Conservation (phyloP, 2,888 invertebrate genomes). For the Rhynchonema sp. region DNA sequence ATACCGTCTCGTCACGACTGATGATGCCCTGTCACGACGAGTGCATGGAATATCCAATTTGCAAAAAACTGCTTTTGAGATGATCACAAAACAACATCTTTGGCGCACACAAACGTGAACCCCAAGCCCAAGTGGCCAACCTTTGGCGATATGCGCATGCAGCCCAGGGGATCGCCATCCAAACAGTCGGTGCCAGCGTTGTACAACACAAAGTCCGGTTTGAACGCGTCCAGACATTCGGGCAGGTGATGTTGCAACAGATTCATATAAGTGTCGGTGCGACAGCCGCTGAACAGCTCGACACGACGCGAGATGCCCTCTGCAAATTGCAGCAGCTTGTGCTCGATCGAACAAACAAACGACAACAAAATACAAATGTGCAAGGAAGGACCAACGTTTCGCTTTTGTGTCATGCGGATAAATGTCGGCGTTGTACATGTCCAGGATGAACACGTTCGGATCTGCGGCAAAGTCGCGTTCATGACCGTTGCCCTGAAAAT, state of each 20-base stretch:
- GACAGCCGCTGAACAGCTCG: background rate
- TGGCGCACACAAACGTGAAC: background rate
- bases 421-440: constrained; percentile 59
- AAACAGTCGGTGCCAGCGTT: constrained; percentile 79
- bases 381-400: constrained; percentile 34
- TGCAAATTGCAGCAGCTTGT: no score
- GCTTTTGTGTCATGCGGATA: constrained; percentile 58
- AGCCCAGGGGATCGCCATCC: constrained; percentile 54
- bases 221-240: constrained; percentile 31
- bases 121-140: constrained; percentile 31
- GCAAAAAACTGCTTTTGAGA: no score
- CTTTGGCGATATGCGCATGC: constrained; percentile 46
- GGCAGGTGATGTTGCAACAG: constrained; percentile 34
- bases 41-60: no score
- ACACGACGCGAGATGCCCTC: background rate
- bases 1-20: constrained; percentile 60
- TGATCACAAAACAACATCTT: no score
- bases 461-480: constrained; percentile 55
- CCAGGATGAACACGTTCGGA: constrained; percentile 57
- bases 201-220: constrained; percentile 61
- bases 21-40: constrained; percentile 50
- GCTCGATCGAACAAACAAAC: background rate
- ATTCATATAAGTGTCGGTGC: constrained; percentile 1
- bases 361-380: no score
- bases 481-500: constrained; percentile 58